Percentiles rank a stretch among this genome's conserved stretches.
Conservation (phyloP, 2,797 vertebrate species). For the Eleutherodactylus coqui region DNA sequence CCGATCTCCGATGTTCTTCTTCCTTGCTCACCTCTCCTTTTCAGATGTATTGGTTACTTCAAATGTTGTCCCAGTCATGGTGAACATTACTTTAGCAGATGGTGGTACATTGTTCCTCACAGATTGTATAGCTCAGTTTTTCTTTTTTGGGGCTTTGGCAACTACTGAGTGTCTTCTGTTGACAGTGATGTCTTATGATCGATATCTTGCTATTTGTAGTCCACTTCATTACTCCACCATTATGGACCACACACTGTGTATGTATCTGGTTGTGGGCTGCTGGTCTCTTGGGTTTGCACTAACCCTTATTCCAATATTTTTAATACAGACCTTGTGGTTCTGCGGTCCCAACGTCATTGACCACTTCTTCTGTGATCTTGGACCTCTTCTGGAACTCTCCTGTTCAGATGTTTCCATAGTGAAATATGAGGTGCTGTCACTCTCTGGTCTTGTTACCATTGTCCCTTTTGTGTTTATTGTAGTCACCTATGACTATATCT, state of each 20-base stretch:
- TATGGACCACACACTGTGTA: constrained; percentile 20
- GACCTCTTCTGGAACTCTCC: constrained; percentile 32
- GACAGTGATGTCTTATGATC: constrained; percentile 54
- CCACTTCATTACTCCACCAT: constrained; percentile 38
- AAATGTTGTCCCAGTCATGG: constrained; percentile 22
- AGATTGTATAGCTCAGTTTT: constrained; percentile 35
- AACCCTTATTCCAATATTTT: constrained; percentile 26
- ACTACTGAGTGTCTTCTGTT: constrained; percentile 40
- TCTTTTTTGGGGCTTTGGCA: constrained; percentile 24
- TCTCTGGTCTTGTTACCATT: constrained; percentile 60
- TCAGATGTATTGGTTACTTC: constrained; percentile 22
- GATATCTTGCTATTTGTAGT: constrained; percentile 52
- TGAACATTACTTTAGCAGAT: neutral
- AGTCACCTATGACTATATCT: constrained; percentile 58
- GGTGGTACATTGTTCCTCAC: neutral
- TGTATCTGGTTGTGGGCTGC: neutral
- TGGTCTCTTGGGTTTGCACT: constrained; percentile 18
- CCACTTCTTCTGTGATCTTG: constrained; percentile 52
- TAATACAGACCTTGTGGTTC: constrained; percentile 17
- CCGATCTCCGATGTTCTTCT: constrained; percentile 42
- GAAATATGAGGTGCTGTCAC: constrained; percentile 12
- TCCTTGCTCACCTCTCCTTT: constrained; percentile 37
- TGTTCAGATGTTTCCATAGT: constrained; percentile 40
- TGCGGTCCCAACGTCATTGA: constrained; percentile 46
- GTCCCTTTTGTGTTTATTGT: constrained; percentile 64